These are phyloP conservation scores for Turritopsis dohrnii DNA, from an alignment of 30 jellyfish, hydroid and myxozoan species.

Conservation along the genomic window DNA sequence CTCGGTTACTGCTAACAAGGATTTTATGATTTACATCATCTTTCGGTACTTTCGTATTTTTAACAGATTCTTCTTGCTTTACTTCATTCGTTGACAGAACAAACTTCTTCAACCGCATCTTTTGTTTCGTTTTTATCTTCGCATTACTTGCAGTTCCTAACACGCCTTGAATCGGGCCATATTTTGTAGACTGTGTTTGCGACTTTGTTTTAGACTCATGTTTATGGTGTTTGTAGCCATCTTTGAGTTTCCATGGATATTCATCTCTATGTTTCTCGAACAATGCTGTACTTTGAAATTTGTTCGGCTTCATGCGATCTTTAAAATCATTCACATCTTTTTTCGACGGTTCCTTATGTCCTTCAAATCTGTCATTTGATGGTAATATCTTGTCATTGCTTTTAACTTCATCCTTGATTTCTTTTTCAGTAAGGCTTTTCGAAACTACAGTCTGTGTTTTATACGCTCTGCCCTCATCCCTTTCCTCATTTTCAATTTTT, in stretches of 20 bases:
- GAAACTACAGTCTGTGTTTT: not conserved
- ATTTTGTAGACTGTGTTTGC: not conserved
- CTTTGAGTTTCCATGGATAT: not conserved
- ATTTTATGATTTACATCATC: not conserved
- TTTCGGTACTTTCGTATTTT: not conserved
- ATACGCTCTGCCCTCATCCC: not conserved
- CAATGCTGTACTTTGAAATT: not conserved
- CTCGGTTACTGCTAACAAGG: not conserved
- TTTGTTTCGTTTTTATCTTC: not conserved
- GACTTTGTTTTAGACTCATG: not conserved
- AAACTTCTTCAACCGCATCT: not conserved
- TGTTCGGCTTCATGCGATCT: not conserved
- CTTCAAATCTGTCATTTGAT: not conserved
- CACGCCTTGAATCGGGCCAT: not conserved
- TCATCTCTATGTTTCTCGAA: conserved; percentile 7
- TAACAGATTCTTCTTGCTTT: conserved; percentile 3
- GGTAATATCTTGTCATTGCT: not conserved
- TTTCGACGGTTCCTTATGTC: not conserved
- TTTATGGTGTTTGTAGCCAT: not conserved
- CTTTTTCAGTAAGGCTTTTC: not conserved
- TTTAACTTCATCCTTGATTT: not conserved
- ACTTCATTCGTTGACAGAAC: not conserved
- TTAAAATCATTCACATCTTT: not conserved
- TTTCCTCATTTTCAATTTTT: conserved; percentile 11
- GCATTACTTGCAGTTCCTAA: not conserved